Evolutionary conservation across 53 echinoderm and acorn worm genomes (phyloP), one percentile per base, ranked within the genome.

Genomic region (Astropecten irregularis): DNA sequence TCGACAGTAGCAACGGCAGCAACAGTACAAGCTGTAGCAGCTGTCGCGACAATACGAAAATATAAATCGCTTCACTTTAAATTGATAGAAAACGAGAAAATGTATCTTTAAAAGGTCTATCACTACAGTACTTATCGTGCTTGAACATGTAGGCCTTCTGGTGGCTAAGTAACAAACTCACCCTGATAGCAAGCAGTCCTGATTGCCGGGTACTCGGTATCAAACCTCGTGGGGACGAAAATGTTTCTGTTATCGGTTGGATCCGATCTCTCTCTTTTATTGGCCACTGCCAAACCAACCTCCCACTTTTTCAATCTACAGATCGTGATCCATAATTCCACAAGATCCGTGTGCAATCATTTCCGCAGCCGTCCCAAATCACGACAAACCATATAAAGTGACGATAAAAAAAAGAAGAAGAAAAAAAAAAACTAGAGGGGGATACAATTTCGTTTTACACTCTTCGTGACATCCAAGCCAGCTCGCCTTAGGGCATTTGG

Each of bases 121-220:
- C n/a, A n/a, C n/a, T n/a, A n/a, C n/a, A n/a, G n/a, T n/a, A n/a
- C n/a, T n/a, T n/a, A n/a, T n/a, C n/a, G n/a, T n/a, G n/a, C n/a
- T n/a, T n/a, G n/a, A n/a, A n/a, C n/a, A n/a, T n/a, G n/a, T n/a
- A n/a, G n/a, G n/a, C n/a, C n/a, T n/a, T n/a, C n/a, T n/a, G n/a
- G n/a, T n/a, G n/a, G n/a, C n/a, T n/a, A n/a, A n/a, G n/a, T n/a
- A 14, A 58, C 59, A 25, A 58, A 58, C 59, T 58, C 59, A 58
- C 59, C 59, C 2, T 28, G 23, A 4, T 26, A 21, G 30, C 8
- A 9, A 29, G 6, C 56, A 56, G 31, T 30, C 30, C 27, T n/a
- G n/a, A 1, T 58, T 3, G 1, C 13, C 21, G 22, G 10, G 10
- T 56, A 9, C n/a, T 14, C 28, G 5, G 59, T 30, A 29, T 30